Conservation (phyloP, 2,888 invertebrate species). For the Lochmaea crataegi region DNA sequence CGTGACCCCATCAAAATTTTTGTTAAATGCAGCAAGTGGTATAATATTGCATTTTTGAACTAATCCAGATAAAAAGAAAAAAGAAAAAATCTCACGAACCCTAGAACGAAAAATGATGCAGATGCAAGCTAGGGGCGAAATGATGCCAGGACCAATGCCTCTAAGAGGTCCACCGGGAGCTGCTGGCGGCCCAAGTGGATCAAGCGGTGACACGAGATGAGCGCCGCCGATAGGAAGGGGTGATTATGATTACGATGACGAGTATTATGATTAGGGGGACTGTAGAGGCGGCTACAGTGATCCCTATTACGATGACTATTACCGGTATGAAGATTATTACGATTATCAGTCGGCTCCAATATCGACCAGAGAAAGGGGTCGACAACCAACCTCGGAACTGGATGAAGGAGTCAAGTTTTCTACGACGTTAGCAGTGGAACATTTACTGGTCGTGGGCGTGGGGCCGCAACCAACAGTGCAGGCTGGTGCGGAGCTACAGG, state of each 20-base stretch:
- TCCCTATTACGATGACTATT: slow-evolving; percentile 92
- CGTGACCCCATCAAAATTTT: too few relatives aligned
- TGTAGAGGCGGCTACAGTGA: slow-evolving; percentile 97
- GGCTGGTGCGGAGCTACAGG: slow-evolving; percentile 80
- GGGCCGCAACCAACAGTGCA: slow-evolving; percentile 79
- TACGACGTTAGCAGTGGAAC: slow-evolving; percentile 63
- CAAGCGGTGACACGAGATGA: too few relatives aligned
- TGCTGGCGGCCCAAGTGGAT: too few relatives aligned
- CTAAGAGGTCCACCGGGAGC: too few relatives aligned
- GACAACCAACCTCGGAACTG: slow-evolving; percentile 78
- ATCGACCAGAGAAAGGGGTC: slow-evolving; percentile 74
- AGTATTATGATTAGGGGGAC: slow-evolving; percentile 98
- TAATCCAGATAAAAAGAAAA: too few relatives aligned
- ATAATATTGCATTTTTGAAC: too few relatives aligned
- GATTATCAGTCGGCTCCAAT: slow-evolving; percentile 87
- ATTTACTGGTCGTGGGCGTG: slow-evolving; percentile 75
- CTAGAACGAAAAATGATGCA: too few relatives aligned
- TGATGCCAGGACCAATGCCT: too few relatives aligned
- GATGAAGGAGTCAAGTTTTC: slow-evolving; percentile 64
- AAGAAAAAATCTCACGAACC: too few relatives aligned
- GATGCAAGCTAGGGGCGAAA: too few relatives aligned
- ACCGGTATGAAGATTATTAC: slow-evolving; percentile 96
- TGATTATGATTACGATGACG: slow-evolving; percentile 98
- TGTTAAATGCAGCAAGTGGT: too few relatives aligned
- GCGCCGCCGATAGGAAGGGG: too few relatives aligned